Conservation (phyloP, 2,888 invertebrate genomes). For the Flexamia atlantica region DNA sequence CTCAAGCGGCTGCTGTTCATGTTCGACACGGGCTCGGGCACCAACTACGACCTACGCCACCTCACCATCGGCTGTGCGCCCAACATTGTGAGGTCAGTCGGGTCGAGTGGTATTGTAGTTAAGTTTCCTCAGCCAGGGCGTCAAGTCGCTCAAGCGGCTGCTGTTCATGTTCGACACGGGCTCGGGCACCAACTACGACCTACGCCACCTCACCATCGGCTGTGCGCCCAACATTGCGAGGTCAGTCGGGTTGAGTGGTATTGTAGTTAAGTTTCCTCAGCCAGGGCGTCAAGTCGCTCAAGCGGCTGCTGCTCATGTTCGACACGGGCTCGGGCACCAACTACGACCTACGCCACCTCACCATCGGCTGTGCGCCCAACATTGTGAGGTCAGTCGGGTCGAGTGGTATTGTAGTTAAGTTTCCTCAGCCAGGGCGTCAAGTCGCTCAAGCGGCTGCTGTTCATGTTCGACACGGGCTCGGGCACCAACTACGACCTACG, state of each 20-base stretch:
- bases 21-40: conserved; percentile 95
- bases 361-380: conserved; percentile 93
- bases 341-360: conserved; percentile 97
- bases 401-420: too few species aligned
- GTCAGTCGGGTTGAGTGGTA: background rate
- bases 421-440: conserved; percentile 84
- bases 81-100: conserved; percentile 84
- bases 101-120: too few species aligned
- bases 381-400: conserved; percentile 85
- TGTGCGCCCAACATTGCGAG: conserved; percentile 93
- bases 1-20: conserved; percentile 92
- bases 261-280: too few species aligned
- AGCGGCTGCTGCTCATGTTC: conserved; percentile 91
- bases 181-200: conserved; percentile 93
- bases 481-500: conserved; percentile 95
- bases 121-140: conserved; percentile 82
- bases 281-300: conserved; percentile 92
- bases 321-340: conserved; percentile 95
- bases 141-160: conserved; percentile 91
- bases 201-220: conserved; percentile 94
- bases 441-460: conserved; percentile 91
- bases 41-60: conserved; percentile 96
- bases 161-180: conserved; percentile 96
- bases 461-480: conserved; percentile 96
- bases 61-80: conserved; percentile 93